Evolutionary conservation across 2,797 vertebrate species (phyloP), one percentile per base, ranked within the genome.

Genomic region (Nannoperca australis): DNA sequence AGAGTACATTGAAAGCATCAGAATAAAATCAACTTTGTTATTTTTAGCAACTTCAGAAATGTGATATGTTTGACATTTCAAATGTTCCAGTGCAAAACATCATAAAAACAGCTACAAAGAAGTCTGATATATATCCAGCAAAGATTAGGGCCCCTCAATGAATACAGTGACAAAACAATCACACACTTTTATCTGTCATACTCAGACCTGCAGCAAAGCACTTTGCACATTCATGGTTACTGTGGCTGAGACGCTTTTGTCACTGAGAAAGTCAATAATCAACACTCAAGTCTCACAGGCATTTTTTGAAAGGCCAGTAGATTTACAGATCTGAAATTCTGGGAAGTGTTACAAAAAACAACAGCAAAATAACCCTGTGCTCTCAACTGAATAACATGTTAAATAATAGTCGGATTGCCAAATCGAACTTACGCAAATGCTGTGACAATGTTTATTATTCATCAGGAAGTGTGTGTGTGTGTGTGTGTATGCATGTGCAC

Each of bases 21-120:
- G 15, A 73, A 53, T 56, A 64, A 78, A 84, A 70, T 55, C 27
- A 22, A 18, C 10, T n/a, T 50, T 32, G 53, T 24, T 86, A 85
- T 79, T 77, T 87, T 88, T 85, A 70, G 82, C 27, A 53, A 45
- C 50, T 77, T 77, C 1, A 56, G 32, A 64, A 34, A 50, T 50
- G 14, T 58, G 56, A 81, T 51, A 70, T 72, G 47, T 60, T 36
- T 82, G 69, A 82, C 62, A 82, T 87, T 87, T 85, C 24, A 79
- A 78, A 84, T 70, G 40, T 69, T 65, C 42, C 30, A 51, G 45
- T 20, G 54, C 15, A 14, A 65, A 36, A 76, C 45, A 73, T 67
- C 36, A 76, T 8, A 70, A 20, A 63, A 61, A 40, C 18, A 49
- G 65, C 53, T n/a, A 8, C 49, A 74, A 44, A 82, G 74, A 22